Evolutionary conservation across 2,797 vertebrate species (phyloP).

Genomic region (Lithobates sylvaticus): DNA sequence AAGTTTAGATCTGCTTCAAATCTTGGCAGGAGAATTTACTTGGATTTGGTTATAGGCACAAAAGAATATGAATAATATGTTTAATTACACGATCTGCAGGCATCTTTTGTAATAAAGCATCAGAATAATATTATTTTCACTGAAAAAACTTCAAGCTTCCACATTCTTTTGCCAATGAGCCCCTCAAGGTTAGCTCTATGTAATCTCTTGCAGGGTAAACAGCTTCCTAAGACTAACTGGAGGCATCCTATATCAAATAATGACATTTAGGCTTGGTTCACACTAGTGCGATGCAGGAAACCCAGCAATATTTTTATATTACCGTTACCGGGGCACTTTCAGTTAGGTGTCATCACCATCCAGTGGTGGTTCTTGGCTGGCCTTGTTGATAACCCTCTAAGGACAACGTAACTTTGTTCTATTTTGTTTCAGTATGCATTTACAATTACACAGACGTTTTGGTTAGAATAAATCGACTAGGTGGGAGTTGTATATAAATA

Average conservation of each 20-base stretch:
- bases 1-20: slow-evolving; percentile 53
- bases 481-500: too few species aligned
- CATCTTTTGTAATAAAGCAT: slow-evolving; percentile 16
- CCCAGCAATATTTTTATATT: too few species aligned
- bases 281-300: too few species aligned
- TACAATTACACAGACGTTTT: neutral
- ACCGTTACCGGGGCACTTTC: too few species aligned
- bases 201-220: slow-evolving; percentile 29
- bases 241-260: slow-evolving; percentile 40
- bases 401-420: neutral
- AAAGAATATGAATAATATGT: slow-evolving; percentile 55
- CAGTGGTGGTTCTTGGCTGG: neutral
- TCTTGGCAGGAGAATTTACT: slow-evolving; percentile 45
- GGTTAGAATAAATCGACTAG: neutral
- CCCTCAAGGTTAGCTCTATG: slow-evolving; percentile 12
- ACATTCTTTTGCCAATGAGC: slow-evolving; percentile 11
- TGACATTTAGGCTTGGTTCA: slow-evolving; percentile 13
- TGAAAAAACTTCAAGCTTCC: slow-evolving; percentile 19
- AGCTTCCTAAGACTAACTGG: slow-evolving; percentile 36
- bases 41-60: slow-evolving; percentile 51
- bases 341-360: neutral
- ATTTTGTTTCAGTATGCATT: neutral
- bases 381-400: too few species aligned
- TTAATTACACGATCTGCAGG: slow-evolving; percentile 45
- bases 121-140: slow-evolving; percentile 56